phyloP scores from a whole-genome alignment of 2,113 vertebrate species.

The Mungos mungo region DNA sequence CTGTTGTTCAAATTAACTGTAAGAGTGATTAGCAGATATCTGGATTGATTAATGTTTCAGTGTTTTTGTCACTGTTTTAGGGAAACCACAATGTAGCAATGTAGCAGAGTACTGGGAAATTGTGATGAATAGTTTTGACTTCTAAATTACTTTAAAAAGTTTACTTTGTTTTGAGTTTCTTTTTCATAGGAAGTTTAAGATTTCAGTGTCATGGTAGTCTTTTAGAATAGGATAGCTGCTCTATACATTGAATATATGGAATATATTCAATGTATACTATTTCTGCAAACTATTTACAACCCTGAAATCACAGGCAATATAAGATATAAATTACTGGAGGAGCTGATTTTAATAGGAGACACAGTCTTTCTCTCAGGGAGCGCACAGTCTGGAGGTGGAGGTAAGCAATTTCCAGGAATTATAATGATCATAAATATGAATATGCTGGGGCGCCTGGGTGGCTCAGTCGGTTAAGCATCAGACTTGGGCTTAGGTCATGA shows the following conservation, averaged over 20 bases:
- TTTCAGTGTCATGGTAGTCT: not conserved
- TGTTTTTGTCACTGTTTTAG: slow-evolving; percentile 73
- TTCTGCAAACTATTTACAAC: not conserved
- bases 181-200: slow-evolving; percentile 29
- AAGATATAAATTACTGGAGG: not conserved
- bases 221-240: not conserved
- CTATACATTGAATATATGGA: not conserved
- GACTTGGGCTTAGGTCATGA: no score
- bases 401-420: not conserved
- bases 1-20: slow-evolving; percentile 74
- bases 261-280: not conserved
- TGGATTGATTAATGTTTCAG: slow-evolving; percentile 75
- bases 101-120: slow-evolving; percentile 23
- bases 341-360: not conserved
- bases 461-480: no score
- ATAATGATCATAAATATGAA: not conserved
- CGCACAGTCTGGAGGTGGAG: not conserved
- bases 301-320: not conserved
- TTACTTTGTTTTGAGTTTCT: slow-evolving; percentile 3
- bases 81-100: slow-evolving; percentile 40
- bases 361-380: not conserved
- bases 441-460: no score
- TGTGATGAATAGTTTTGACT: slow-evolving; percentile 57
- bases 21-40: slow-evolving; percentile 82
- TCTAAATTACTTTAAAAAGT: slow-evolving; percentile 59